A percentile compares a stretch with the other conserved stretches of the same genome.
phyloP scores from a whole-genome alignment of 35 echinoderm and acorn worm species.

The Nesometra sesokonis region DNA sequence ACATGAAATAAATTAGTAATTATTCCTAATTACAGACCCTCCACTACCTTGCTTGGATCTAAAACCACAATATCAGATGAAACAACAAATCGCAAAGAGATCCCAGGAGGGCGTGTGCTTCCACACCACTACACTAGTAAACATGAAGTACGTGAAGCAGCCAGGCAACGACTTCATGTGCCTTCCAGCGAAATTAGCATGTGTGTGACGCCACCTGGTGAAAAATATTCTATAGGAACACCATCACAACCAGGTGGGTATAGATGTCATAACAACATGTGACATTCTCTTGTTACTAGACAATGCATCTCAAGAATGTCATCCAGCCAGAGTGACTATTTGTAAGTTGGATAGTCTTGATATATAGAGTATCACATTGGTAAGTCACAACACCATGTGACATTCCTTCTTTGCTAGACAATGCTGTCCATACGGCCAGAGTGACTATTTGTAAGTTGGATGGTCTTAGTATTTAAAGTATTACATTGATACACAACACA shows the following conservation, averaged over 20 bases:
- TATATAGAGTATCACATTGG: no score
- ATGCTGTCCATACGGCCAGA: no score
- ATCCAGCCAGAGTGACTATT: no score
- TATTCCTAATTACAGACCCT: neutral
- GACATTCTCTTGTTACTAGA: neutral
- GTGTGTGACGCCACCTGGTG: neutral
- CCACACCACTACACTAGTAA: conserved; percentile 44
- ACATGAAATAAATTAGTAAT: no score
- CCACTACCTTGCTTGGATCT: neutral
- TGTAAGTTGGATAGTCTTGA: no score
- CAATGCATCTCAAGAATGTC: neutral
- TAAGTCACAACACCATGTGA: neutral
- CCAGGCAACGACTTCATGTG: conserved; percentile 32
- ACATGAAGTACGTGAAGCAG: conserved; percentile 49
- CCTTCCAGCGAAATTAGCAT: conserved; percentile 40
- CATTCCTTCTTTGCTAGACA: neutral
- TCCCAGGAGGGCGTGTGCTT: conserved; percentile 23
- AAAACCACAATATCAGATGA: neutral
- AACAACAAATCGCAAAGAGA: neutral
- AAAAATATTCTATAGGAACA: conserved; percentile 4
- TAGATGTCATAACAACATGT: neutral
- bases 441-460: no score
- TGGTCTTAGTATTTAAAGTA: no score
- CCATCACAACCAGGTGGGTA: conserved; percentile 48
- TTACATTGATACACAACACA: no score